Percentiles rank a stretch among this genome's conserved stretches.
Conservation (phyloP, 2,888 invertebrate species). For the Drosophila ustulata region DNA sequence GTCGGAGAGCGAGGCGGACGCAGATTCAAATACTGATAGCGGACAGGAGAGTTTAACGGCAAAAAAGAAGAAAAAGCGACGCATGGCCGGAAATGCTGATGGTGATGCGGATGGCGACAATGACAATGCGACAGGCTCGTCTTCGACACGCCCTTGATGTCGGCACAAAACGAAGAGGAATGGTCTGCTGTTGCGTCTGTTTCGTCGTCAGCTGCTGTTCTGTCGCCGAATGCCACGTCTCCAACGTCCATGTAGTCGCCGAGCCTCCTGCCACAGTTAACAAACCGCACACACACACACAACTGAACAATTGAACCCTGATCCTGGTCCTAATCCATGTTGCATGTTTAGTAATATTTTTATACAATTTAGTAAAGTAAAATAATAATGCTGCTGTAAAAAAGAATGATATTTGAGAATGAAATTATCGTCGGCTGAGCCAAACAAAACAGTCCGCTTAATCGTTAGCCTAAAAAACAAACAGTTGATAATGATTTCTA, state of each 20-base stretch:
- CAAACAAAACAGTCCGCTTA: conserved; percentile 11
- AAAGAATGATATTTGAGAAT: conserved; percentile 19
- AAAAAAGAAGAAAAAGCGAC: conserved; percentile 92
- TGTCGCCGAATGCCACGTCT: conserved; percentile 49
- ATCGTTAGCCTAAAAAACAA: conserved; percentile 18
- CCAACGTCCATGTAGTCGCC: conserved; percentile 19
- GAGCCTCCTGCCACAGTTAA: conserved; percentile 57
- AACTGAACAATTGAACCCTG: conserved; percentile 8
- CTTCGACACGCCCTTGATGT: conserved; percentile 77
- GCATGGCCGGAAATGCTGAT: conserved; percentile 81
- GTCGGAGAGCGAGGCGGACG: conserved; percentile 67
- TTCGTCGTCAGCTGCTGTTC: conserved; percentile 66
- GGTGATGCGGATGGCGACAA: conserved; percentile 9
- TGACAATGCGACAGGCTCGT: conserved; percentile 45
- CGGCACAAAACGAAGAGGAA: conserved; percentile 63
- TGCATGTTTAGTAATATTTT: conserved; percentile 71
- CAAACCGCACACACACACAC: conserved; percentile 34
- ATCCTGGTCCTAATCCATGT: conserved; percentile 29
- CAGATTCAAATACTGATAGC: conserved; percentile 90
- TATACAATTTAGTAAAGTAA: conserved; percentile 64
- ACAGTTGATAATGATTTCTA: conserved; percentile 23
- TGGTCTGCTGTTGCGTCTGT: conserved; percentile 60
- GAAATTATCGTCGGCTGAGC: conserved; percentile 25
- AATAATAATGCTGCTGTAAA: conserved; percentile 42
- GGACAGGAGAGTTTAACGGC: conserved; percentile 95